Conservation (phyloP, 2,888 invertebrate species). For the Acanthococcus lagerstroemiae region DNA sequence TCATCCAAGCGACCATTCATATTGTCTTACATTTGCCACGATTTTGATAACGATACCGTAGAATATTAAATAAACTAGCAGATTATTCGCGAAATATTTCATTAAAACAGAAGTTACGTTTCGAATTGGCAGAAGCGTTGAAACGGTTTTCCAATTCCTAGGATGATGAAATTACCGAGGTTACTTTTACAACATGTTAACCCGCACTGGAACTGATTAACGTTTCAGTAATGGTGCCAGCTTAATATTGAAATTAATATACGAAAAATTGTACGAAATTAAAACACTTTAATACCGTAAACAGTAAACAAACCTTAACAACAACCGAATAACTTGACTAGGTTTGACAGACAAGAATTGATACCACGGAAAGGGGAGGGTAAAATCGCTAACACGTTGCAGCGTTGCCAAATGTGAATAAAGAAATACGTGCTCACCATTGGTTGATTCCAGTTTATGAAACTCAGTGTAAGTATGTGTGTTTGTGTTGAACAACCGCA, state of each 20-base stretch:
- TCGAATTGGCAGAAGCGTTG: not conserved
- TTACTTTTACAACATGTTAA: not conserved
- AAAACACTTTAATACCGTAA: slow-evolving; percentile 29
- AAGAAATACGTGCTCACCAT: not conserved
- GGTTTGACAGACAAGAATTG: slow-evolving; percentile 16
- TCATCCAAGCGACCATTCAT: slow-evolving; percentile 54
- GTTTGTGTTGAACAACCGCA: slow-evolving; percentile 3
- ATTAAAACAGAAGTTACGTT: slow-evolving; percentile 10
- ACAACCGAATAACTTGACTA: slow-evolving; percentile 26
- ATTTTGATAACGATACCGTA: slow-evolving; percentile 2
- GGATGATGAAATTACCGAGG: not conserved
- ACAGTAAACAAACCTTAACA: slow-evolving; percentile 32
- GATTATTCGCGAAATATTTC: slow-evolving; percentile 17
- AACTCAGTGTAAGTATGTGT: not conserved
- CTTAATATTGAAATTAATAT: slow-evolving; percentile 15
- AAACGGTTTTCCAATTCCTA: not conserved
- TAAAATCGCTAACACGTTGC: slow-evolving; percentile 26
- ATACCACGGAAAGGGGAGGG: slow-evolving; percentile 17
- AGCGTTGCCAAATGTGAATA: slow-evolving; percentile 15
- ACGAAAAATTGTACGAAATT: slow-evolving; percentile 10
- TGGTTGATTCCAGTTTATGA: slow-evolving; percentile 8
- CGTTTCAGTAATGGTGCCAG: not conserved
- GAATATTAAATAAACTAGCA: not conserved
- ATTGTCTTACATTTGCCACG: slow-evolving; percentile 54
- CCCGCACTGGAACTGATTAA: not conserved